Evolutionary conservation across 1,140 invertebrate species (phyloP).

Genomic region (Brachionus koreanus): DNA sequence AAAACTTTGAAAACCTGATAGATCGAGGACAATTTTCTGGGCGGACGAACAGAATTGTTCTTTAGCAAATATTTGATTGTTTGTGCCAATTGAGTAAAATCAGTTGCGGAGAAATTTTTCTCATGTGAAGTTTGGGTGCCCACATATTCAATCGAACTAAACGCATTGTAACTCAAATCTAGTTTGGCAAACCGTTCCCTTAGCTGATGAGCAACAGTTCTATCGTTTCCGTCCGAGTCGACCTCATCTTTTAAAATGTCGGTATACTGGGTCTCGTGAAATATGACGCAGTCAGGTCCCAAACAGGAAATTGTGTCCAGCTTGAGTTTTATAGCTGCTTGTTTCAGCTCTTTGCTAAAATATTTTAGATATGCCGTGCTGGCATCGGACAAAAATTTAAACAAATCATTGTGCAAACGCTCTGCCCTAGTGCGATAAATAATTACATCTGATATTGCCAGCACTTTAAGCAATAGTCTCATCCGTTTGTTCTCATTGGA

Average conservation of each 20-base stretch:
- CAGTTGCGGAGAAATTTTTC: constrained; percentile 54
- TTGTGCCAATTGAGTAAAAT: constrained; percentile 62
- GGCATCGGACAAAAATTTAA: constrained; percentile 73
- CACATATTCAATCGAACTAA: constrained; percentile 68
- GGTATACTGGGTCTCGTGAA: constrained; percentile 77
- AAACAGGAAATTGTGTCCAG: constrained; percentile 60
- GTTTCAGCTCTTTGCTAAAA: constrained; percentile 67
- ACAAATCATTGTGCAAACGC: constrained; percentile 73
- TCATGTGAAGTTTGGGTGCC: constrained; percentile 62
- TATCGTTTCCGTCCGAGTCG: background rate
- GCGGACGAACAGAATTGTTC: constrained; percentile 68
- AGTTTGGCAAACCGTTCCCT: constrained; percentile 65
- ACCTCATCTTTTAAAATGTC: constrained; percentile 52
- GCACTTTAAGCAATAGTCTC: constrained; percentile 70
- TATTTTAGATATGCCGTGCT: constrained; percentile 72
- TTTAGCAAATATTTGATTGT: constrained; percentile 64
- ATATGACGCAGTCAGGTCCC: constrained; percentile 72
- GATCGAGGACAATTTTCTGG: constrained; percentile 66
- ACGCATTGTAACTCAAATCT: constrained; percentile 67
- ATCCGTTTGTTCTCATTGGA: constrained; percentile 68
- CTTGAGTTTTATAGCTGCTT: constrained; percentile 61
- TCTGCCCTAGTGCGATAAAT: constrained; percentile 75
- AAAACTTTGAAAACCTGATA: constrained; percentile 69
- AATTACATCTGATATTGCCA: constrained; percentile 76
- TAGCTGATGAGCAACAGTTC: constrained; percentile 62